Conservation (phyloP, 1,140 invertebrate species). For the Lithobius niger region DNA sequence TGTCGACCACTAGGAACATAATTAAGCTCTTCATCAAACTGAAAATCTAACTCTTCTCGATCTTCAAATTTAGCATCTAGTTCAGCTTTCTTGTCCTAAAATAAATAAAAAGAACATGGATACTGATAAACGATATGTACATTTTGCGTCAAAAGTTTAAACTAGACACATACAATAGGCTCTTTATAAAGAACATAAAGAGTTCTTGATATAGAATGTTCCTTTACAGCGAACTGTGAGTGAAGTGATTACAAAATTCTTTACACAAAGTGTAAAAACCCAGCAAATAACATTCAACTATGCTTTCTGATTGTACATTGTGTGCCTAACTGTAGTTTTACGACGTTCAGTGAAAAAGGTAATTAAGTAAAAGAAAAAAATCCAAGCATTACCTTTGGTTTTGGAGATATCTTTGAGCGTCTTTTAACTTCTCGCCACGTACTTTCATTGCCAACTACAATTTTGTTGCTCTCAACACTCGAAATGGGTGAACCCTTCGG, state of each 20-base stretch:
- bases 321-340: background rate
- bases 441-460: background rate
- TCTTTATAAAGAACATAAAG: too few relatives aligned
- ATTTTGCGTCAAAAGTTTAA: too few relatives aligned
- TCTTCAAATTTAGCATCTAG: conserved; percentile 33
- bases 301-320: background rate
- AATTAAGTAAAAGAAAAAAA: background rate
- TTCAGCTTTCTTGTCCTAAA: conserved; percentile 11
- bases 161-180: too few relatives aligned
- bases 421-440: conserved; percentile 10
- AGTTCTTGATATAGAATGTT: too few relatives aligned
- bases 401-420: background rate
- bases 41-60: conserved; percentile 84
- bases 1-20: conserved; percentile 48
- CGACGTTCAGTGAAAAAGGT: too few relatives aligned
- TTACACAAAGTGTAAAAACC: too few relatives aligned
- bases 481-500: too few relatives aligned
- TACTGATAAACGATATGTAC: too few relatives aligned
- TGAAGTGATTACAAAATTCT: too few relatives aligned
- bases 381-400: background rate
- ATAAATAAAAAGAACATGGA: background rate
- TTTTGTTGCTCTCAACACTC: background rate
- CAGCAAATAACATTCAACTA: background rate
- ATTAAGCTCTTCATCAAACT: conserved; percentile 91
- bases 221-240: too few relatives aligned